Percentiles rank a stretch among this genome's conserved stretches.
Evolutionary conservation across 2,113 vertebrate genomes (phyloP).

Genomic region (Boleophthalmus pectinirostris): DNA sequence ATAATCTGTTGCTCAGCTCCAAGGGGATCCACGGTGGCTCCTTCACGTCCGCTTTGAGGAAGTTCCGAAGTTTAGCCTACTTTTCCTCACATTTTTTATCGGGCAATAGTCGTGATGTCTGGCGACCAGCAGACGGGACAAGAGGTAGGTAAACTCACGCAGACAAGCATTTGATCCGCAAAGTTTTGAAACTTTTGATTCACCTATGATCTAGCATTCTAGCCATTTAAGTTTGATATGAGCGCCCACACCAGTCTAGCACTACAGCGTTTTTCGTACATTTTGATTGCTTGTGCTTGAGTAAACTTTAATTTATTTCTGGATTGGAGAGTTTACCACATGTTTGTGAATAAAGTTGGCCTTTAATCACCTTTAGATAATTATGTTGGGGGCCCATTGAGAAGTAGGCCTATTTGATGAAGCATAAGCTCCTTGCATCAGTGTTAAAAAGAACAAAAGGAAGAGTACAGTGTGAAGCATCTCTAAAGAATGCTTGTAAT

Average conservation of each 20-base stretch:
- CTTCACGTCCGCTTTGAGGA: constrained; percentile 61
- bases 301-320: not conserved
- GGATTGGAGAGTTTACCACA: not conserved
- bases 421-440: not conserved
- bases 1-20: constrained; percentile 42
- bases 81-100: constrained; percentile 7
- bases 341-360: not conserved
- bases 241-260: not conserved
- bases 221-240: not conserved
- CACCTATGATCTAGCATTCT: not conserved
- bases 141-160: constrained; percentile 47
- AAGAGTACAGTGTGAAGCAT: not conserved
- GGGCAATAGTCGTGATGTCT: constrained; percentile 53
- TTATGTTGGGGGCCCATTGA: not conserved
- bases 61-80: constrained; percentile 47
- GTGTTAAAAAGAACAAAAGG: not conserved
- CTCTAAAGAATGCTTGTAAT: not conserved
- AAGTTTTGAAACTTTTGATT: not conserved
- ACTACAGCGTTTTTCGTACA: not conserved
- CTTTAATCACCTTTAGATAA: constrained; percentile 24
- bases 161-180: constrained; percentile 1
- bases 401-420: constrained; percentile 10
- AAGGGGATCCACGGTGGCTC: constrained; percentile 50
- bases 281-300: not conserved
- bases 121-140: constrained; percentile 44